Percentiles rank a stretch among this genome's conserved stretches.
These are phyloP conservation scores for Drosophila tsacasi DNA, from an alignment of 1,140 invertebrate genomes.

Conservation along the genomic window DNA sequence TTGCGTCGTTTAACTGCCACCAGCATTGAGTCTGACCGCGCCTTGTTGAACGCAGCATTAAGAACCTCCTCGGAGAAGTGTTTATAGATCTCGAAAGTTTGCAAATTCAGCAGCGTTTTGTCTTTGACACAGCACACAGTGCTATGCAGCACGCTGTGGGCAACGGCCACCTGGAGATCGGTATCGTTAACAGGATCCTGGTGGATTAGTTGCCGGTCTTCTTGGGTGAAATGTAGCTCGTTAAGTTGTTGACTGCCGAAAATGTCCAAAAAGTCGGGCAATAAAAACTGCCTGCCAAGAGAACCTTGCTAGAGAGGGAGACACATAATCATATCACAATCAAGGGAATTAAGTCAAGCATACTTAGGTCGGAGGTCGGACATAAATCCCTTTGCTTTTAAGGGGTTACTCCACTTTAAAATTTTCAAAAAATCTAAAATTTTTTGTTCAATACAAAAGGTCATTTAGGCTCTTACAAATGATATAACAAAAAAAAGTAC, in stretches of 20 bases:
- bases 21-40: conserved; percentile 87
- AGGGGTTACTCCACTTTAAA: too few relatives aligned
- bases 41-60: conserved; percentile 87
- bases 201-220: conserved; percentile 69
- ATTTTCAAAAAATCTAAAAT: too few relatives aligned
- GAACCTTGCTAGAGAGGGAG: conserved; percentile 14
- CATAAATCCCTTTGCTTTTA: too few relatives aligned
- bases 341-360: not conserved
- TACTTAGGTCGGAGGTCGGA: too few relatives aligned
- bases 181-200: conserved; percentile 85
- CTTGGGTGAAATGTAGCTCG: conserved; percentile 43
- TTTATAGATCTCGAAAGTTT: conserved; percentile 90
- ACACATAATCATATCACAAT: not conserved
- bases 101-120: conserved; percentile 88
- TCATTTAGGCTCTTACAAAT: too few relatives aligned
- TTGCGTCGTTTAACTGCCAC: conserved; percentile 74
- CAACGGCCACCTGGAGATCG: conserved; percentile 86
- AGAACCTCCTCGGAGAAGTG: conserved; percentile 89
- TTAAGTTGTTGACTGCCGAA: conserved; percentile 49
- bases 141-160: conserved; percentile 87
- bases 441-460: too few relatives aligned
- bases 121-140: conserved; percentile 88
- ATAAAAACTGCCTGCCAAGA: conserved; percentile 49
- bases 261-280: conserved; percentile 67
- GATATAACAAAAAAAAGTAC: too few relatives aligned